Percentiles rank a stretch among this genome's conserved stretches.
phyloP scores from a whole-genome alignment of 2,797 vertebrate genomes.

The Sebastolobus alascanus region DNA sequence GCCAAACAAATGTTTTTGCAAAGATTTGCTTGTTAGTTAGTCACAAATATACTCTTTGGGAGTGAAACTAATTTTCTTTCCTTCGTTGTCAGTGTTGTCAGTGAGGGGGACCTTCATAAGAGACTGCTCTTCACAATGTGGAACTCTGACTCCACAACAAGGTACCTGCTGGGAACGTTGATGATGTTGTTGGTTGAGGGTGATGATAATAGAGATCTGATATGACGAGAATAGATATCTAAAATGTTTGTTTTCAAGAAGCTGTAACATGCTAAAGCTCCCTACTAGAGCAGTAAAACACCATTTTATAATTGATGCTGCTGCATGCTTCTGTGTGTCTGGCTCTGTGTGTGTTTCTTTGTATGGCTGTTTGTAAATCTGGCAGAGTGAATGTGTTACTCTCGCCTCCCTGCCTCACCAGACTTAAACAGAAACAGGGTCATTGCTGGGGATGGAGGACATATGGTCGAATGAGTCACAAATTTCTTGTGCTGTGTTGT shows the following conservation, averaged over 20 bases:
- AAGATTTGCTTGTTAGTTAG: background rate
- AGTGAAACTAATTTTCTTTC: slow-evolving; percentile 1
- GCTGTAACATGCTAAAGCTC: slow-evolving; percentile 1
- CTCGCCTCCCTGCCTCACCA: slow-evolving; percentile 61
- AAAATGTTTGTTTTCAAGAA: slow-evolving; percentile 6
- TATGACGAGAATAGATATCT: too few relatives aligned
- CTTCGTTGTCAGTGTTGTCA: slow-evolving; percentile 64
- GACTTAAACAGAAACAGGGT: slow-evolving; percentile 62
- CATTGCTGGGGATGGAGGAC: slow-evolving; percentile 54
- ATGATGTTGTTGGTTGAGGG: background rate
- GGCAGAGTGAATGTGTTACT: slow-evolving; percentile 60
- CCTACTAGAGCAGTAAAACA: slow-evolving; percentile 17
- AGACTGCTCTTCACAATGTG: slow-evolving; percentile 91
- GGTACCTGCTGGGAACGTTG: slow-evolving; percentile 73
- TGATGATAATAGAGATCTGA: background rate
- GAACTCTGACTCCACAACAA: slow-evolving; percentile 84
- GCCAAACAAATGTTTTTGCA: background rate
- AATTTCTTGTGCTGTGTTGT: slow-evolving; percentile 29
- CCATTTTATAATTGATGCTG: slow-evolving; percentile 58
- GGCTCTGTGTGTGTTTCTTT: slow-evolving; percentile 25
- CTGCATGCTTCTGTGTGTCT: slow-evolving; percentile 13
- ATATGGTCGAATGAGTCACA: slow-evolving; percentile 65
- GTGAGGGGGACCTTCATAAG: slow-evolving; percentile 84
- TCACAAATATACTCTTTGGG: background rate
- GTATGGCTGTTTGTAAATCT: slow-evolving; percentile 37